These are phyloP conservation scores for Notodonta ziczac DNA, from an alignment of 2,888 invertebrate genomes.

Conservation along the genomic window DNA sequence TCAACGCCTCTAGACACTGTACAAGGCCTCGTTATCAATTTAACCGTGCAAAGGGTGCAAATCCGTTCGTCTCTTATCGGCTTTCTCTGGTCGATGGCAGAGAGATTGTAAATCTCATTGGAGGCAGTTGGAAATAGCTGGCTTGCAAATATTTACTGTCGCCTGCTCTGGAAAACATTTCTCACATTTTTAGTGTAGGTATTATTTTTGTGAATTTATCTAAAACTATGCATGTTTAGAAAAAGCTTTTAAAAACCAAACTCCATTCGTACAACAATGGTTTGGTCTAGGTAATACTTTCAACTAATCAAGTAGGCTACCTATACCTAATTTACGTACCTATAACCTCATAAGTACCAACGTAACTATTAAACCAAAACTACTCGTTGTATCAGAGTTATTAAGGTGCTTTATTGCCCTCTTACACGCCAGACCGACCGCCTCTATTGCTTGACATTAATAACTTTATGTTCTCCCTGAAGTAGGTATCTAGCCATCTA, in stretches of 20 bases:
- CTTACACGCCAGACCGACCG: background rate
- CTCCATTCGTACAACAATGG: no score
- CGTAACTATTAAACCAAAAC: background rate
- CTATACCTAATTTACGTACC: no score
- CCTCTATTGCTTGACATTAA: background rate
- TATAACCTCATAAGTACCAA: no score
- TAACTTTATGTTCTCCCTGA: background rate
- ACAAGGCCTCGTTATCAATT: background rate
- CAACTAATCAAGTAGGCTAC: no score
- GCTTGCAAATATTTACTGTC: background rate
- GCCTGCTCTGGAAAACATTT: background rate
- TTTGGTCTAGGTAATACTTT: no score
- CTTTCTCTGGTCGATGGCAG: background rate
- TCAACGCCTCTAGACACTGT: background rate
- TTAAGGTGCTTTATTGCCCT: background rate
- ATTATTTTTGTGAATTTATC: no score
- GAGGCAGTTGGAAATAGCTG: background rate
- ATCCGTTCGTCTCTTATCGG: background rate
- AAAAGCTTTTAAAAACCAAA: no score
- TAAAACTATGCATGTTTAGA: no score
- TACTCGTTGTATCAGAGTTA: background rate
- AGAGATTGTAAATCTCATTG: background rate
- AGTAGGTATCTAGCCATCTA: background rate
- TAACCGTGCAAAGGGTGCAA: constrained; percentile 3
- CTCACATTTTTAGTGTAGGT: no score